Conservation (phyloP, 2,797 vertebrate genomes). For the Serranus cabrilla region DNA sequence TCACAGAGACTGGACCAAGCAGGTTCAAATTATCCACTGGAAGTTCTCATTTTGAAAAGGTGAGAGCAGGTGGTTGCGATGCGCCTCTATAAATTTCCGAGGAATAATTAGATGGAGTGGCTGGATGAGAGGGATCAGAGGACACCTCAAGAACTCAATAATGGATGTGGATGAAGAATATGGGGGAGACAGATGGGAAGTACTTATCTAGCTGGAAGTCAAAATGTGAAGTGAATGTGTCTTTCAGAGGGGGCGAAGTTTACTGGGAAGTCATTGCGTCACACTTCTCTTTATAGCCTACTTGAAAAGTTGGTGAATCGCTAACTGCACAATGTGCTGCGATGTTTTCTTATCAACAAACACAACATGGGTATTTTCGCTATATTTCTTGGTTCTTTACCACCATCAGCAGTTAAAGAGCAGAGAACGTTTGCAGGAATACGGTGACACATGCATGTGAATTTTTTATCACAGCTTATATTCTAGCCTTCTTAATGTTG, state of each 20-base stretch:
- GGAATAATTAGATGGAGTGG: constrained; percentile 54
- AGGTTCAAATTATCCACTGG: constrained; percentile 16
- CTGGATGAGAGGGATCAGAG: constrained; percentile 46
- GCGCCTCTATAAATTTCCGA: constrained; percentile 24
- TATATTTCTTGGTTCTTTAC: neutral
- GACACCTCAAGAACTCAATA: constrained; percentile 36
- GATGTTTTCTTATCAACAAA: neutral
- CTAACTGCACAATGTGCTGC: neutral
- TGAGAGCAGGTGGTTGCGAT: constrained; percentile 12
- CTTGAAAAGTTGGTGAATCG: neutral
- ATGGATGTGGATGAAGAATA: constrained; percentile 25
- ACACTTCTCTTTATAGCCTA: constrained; percentile 13
- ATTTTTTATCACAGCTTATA: neutral
- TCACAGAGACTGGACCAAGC: neutral
- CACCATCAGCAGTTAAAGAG: constrained; percentile 1
- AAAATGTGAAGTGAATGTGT: constrained; percentile 21
- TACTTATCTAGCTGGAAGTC: constrained; percentile 15
- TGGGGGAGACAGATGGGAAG: constrained; percentile 1
- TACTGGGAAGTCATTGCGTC: neutral
- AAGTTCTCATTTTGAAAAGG: constrained; percentile 37
- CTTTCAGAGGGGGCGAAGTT: constrained; percentile 3
- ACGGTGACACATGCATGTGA: neutral
- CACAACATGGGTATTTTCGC: neutral
- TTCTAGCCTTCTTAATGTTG: neutral
- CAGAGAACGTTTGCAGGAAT: neutral